phyloP scores from a whole-genome alignment of 2,797 vertebrate species.

The Halcyon leucocephala region DNA sequence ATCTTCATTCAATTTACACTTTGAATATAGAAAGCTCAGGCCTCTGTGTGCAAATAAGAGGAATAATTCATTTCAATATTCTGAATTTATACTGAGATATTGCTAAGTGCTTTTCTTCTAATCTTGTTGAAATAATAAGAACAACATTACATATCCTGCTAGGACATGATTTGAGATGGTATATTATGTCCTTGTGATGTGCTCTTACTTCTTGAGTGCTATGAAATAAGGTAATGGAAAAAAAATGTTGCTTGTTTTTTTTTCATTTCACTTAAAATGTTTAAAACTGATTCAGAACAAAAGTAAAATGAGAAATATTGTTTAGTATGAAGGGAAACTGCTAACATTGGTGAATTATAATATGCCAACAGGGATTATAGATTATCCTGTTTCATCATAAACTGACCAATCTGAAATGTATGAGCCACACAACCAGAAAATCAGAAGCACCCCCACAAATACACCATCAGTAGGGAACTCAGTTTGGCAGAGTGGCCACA shows the following conservation, averaged over 20 bases:
- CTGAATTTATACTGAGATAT: not conserved
- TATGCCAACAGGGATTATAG: not conserved
- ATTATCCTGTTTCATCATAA: not conserved
- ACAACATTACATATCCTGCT: rapidly evolving
- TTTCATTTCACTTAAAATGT: not conserved
- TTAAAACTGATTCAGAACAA: not conserved
- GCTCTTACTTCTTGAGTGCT: not conserved
- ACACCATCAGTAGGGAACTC: not conserved
- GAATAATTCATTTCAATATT: not conserved
- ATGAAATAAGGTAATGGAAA: not conserved
- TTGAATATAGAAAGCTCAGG: not conserved
- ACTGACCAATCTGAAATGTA: not conserved
- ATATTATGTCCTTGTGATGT: not conserved
- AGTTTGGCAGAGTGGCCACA: not conserved
- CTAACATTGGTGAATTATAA: not conserved
- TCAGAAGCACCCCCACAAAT: not conserved
- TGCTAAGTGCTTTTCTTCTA: not conserved
- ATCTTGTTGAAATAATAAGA: not conserved
- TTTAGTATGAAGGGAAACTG: not conserved
- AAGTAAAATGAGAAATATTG: not conserved
- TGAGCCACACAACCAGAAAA: not conserved
- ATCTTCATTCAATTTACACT: not conserved
- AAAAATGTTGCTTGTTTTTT: not conserved
- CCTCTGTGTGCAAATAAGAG: not conserved
- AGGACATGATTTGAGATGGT: not conserved